phyloP scores from a whole-genome alignment of 2,888 invertebrate genomes.

The Oxyteleia sp. region DNA sequence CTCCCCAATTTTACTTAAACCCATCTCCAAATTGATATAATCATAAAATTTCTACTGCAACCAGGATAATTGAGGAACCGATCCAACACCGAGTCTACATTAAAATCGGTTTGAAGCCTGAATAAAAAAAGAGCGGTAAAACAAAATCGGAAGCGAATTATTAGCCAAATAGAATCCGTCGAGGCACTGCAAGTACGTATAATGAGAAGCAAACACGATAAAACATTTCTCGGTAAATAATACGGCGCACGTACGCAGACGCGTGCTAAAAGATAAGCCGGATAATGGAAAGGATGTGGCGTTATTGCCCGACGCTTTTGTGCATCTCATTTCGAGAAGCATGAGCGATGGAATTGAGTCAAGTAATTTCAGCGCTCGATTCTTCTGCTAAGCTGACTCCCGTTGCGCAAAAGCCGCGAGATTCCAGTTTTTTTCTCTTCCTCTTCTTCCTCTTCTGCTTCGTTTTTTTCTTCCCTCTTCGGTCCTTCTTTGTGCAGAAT shows the following conservation, averaged over 20 bases:
- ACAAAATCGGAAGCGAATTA: constrained; percentile 20
- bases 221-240: constrained; percentile 52
- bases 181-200: constrained; percentile 14
- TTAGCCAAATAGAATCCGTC: constrained; percentile 33
- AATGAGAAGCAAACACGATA: constrained; percentile 63
- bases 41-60: too few relatives aligned
- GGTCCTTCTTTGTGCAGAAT: neutral
- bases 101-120: too few relatives aligned
- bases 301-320: constrained; percentile 43
- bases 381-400: constrained; percentile 37
- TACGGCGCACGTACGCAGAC: constrained; percentile 52
- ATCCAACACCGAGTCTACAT: too few relatives aligned
- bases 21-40: too few relatives aligned
- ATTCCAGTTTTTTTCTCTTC: constrained; percentile 43
- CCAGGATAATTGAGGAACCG: too few relatives aligned
- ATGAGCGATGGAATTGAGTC: constrained; percentile 59
- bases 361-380: constrained; percentile 54
- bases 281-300: constrained; percentile 60
- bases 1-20: too few relatives aligned
- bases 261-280: constrained; percentile 58
- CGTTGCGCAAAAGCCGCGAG: constrained; percentile 40
- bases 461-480: neutral
- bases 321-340: constrained; percentile 55
- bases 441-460: neutral
- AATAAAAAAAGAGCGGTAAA: too few relatives aligned